Evolutionary conservation across 2,797 vertebrate species (phyloP), one percentile per base, ranked within the genome.

Genomic region (Enteromius mattozi): DNA sequence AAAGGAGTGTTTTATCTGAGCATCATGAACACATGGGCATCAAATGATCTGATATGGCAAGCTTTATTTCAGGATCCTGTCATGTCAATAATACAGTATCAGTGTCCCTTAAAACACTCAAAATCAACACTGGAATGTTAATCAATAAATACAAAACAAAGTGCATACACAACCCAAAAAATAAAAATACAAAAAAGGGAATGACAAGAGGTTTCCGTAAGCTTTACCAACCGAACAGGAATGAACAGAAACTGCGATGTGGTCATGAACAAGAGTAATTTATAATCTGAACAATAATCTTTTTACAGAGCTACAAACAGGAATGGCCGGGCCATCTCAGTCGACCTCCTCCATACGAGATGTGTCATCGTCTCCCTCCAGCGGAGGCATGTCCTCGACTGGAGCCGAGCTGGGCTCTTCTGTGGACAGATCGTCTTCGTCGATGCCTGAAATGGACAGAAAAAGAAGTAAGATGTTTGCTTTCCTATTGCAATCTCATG

Each of bases 331-430:
- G 42, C 42, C 45, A 14, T 51, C 80, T 91, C 94, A 98, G 90
- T 98, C 97, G 10, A 99, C 97, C 86, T 99, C 98, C 88, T 99
- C 98, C 98, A 99, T 99, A 78, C 97, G 96, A 0, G 98, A 97
- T 1, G 96, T 94, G 90, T 99, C 97, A 0, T 98, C 97, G 0
- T 98, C 97, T 2, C 96, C 98, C 91, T 99, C 97, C 0, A 99
- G 95, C 17, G 96, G 96, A 0, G 98, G 98, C 96, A 99, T 99
- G 87, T 99, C 97, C 78, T 99, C 97, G 0, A 92, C 89, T 3
- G 96, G 95, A 0, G 95, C 95, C 1, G 95, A 86, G 3, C 90
- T 91, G 1, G 92, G 84, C 6, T 98, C 97, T 0, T 99, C 98
- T 45, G 96, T 89, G 21, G 94, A 88, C 54, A 94, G 68, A 65